Evolutionary conservation across 2,888 invertebrate species (phyloP), one percentile per base, ranked within the genome.

Genomic region (Baccha elongata): DNA sequence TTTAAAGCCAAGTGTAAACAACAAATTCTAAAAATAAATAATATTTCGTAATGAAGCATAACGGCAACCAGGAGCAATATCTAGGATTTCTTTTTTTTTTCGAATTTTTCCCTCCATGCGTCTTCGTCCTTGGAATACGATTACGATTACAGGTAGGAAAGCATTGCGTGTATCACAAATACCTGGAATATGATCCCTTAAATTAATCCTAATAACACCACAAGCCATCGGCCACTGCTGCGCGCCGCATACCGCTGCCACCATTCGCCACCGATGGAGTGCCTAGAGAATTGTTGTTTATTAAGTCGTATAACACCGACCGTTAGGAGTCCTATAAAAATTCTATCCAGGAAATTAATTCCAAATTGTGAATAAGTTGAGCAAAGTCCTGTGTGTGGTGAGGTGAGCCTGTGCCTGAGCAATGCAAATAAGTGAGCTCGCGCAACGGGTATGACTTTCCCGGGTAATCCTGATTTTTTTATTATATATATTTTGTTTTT

Each of bases 151-250:
- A 58, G 60, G 52, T 72, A 71, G 65, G 23, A 3, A 23, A 44
- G 13, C 62, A 67, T 76, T 76, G 67, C 72, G 76, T 68, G 83
- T 78, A 78, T 71, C 75, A 64, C 53, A 50, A 46, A 78, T 68
- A 64, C 72, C 67, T 58, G 32, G 62, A 68, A 78, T 78, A 83
- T 83, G 62, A 83, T 83, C 83, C 78, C 62, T 76, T 72, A 73
- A 78, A 83, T 83, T 83, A 83, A 83, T 76, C 78, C 67, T 73
- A 73, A 83, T 83, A 83, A 83, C 67, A 21, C 60, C 53, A 71
- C 74, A 46, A 62, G 52, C 62, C 29, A 40, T 50, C 58, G 52
- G 15, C 46, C 48, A 17, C 32, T 46, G 21, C 40, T 5, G n/a
- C n/a, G n/a, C 19, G 40, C 35, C 29, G 48, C 48, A n/a, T 58